phyloP scores from a whole-genome alignment of 2,113 vertebrate genomes.

The Rhinogobius similis region DNA sequence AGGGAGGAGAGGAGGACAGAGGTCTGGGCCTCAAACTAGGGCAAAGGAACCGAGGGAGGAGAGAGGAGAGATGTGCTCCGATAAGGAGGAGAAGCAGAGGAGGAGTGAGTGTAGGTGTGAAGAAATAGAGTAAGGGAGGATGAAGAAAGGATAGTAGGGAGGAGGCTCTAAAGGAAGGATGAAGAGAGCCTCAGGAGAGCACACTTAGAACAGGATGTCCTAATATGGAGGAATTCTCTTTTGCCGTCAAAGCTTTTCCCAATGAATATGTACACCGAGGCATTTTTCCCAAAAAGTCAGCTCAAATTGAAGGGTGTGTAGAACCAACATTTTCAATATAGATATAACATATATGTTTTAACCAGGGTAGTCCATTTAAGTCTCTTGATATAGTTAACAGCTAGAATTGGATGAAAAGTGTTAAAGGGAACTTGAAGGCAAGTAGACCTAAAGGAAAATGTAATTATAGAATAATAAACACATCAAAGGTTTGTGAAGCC shows the following conservation, averaged over 20 bases:
- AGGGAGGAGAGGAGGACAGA: conserved; percentile 44
- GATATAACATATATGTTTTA: not conserved
- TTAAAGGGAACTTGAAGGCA: not conserved
- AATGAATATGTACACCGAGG: conserved; percentile 8
- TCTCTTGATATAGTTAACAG: not conserved
- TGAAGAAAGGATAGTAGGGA: conserved; percentile 39
- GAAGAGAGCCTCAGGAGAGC: conserved; percentile 49
- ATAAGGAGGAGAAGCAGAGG: conserved; percentile 52
- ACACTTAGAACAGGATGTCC: conserved; percentile 57
- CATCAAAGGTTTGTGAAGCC: not conserved
- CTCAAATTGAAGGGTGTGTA: not conserved
- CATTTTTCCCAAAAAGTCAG: not conserved
- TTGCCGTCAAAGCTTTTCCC: conserved; percentile 24
- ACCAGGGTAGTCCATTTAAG: not conserved
- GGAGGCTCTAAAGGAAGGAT: conserved; percentile 31
- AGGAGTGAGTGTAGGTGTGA: conserved; percentile 43
- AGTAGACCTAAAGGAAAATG: not conserved
- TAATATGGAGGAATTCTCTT: conserved; percentile 52
- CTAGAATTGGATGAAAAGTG: not conserved
- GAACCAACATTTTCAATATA: not conserved
- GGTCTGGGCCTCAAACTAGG: conserved; percentile 52
- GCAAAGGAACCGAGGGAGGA: conserved; percentile 40
- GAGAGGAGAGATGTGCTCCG: conserved; percentile 46
- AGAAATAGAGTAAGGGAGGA: conserved; percentile 45
- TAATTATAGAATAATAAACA: not conserved